These are phyloP conservation scores for Tonatia bakeri DNA, from an alignment of 2,113 vertebrate genomes.

Conservation along the genomic window DNA sequence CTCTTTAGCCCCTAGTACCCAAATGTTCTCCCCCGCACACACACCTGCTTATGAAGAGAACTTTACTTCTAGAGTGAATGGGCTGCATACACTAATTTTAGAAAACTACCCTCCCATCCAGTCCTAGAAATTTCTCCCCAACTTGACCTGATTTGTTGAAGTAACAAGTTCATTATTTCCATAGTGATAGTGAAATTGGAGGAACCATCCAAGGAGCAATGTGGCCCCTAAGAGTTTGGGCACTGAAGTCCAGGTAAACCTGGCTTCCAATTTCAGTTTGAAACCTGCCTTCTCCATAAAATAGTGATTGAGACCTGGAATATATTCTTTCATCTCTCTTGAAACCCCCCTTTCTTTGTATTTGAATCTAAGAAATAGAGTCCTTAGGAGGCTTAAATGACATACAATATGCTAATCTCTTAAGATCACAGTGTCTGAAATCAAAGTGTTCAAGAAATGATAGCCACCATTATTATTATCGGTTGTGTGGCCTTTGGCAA, in stretches of 20 bases:
- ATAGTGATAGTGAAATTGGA: background rate
- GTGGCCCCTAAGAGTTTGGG: background rate
- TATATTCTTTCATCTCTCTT: conserved; percentile 11
- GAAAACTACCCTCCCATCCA: background rate
- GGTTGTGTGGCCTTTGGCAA: background rate
- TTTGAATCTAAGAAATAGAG: conserved; percentile 17
- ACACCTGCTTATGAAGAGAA: background rate
- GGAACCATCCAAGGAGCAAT: background rate
- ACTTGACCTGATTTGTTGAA: background rate
- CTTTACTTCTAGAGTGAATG: background rate
- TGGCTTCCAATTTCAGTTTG: conserved; percentile 32
- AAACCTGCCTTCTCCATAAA: conserved; percentile 23
- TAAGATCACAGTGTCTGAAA: background rate
- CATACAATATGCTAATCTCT: background rate
- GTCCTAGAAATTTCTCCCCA: conserved; percentile 20
- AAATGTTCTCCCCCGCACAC: background rate
- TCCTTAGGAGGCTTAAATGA: background rate
- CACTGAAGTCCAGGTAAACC: conserved; percentile 5
- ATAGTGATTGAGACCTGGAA: background rate
- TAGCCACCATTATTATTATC: background rate
- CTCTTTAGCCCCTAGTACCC: background rate
- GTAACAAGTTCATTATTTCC: background rate
- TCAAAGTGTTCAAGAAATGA: conserved; percentile 25
- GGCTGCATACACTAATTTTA: conserved; percentile 32
- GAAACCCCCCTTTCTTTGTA: background rate